These are phyloP conservation scores for Actias luna DNA, from an alignment of 2,888 invertebrate species.

Conservation along the genomic window DNA sequence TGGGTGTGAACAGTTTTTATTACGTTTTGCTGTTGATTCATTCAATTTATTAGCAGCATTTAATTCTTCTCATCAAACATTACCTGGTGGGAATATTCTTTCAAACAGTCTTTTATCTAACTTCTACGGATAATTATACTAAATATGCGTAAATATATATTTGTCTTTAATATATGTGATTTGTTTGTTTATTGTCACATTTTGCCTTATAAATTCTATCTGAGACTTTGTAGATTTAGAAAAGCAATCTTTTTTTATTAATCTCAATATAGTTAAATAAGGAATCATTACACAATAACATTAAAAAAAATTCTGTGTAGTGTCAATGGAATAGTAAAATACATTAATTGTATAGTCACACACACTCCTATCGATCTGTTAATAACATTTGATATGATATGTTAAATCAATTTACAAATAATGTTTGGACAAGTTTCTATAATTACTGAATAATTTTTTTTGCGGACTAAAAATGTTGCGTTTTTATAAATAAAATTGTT, in stretches of 20 bases:
- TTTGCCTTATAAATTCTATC: too few relatives aligned
- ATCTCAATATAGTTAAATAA: too few relatives aligned
- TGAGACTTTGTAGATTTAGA: too few relatives aligned
- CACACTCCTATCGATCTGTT: background rate
- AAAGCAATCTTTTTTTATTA: too few relatives aligned
- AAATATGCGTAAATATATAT: too few relatives aligned
- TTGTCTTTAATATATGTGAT: background rate
- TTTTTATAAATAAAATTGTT: too few relatives aligned
- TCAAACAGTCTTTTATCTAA: background rate
- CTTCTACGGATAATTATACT: too few relatives aligned
- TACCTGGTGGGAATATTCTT: background rate
- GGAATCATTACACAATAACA: background rate
- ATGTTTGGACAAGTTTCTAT: background rate
- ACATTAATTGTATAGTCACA: background rate
- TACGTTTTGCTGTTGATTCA: constrained; percentile 13
- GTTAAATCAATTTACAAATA: background rate
- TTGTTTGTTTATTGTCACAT: background rate
- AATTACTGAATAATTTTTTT: background rate
- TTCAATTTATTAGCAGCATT: constrained; percentile 12
- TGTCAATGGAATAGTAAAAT: background rate
- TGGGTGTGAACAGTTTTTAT: constrained; percentile 31
- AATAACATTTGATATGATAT: background rate
- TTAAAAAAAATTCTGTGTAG: background rate
- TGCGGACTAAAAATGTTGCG: background rate
- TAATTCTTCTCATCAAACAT: constrained; percentile 6